Conservation (phyloP, 2,797 vertebrate genomes). For the Enteromius treurensis region DNA sequence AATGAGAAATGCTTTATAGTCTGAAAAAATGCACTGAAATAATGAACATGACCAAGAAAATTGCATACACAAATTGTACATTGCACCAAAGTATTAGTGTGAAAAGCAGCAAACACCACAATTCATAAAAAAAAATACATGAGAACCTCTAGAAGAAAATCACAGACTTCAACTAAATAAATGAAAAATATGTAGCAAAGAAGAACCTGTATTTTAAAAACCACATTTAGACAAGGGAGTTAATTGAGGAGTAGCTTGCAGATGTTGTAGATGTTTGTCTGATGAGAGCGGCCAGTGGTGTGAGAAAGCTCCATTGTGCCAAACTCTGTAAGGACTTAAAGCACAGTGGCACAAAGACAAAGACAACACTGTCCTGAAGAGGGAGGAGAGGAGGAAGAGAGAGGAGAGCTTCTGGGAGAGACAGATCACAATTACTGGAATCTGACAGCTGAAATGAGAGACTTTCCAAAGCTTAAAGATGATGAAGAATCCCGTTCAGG, state of each 20-base stretch:
- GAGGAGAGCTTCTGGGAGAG: constrained; percentile 52
- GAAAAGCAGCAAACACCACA: not conserved
- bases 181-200: not conserved
- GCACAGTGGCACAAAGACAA: constrained; percentile 66
- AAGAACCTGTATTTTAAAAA: constrained; percentile 29
- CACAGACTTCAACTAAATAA: not conserved
- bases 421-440: constrained; percentile 36
- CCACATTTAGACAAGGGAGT: constrained; percentile 35
- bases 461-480: constrained; percentile 42
- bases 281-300: constrained; percentile 41
- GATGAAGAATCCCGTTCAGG: constrained; percentile 18
- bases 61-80: not conserved
- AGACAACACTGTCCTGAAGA: constrained; percentile 66
- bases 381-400: constrained; percentile 27
- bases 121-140: not conserved
- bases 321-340: constrained; percentile 63
- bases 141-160: not conserved
- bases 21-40: not conserved
- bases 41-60: not conserved
- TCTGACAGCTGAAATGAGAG: constrained; percentile 49
- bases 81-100: not conserved
- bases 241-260: constrained; percentile 42
- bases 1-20: not conserved
- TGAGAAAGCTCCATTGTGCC: constrained; percentile 63
- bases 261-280: constrained; percentile 54